phyloP scores from a whole-genome alignment of 2,113 vertebrate species.

The Labeo rohita region DNA sequence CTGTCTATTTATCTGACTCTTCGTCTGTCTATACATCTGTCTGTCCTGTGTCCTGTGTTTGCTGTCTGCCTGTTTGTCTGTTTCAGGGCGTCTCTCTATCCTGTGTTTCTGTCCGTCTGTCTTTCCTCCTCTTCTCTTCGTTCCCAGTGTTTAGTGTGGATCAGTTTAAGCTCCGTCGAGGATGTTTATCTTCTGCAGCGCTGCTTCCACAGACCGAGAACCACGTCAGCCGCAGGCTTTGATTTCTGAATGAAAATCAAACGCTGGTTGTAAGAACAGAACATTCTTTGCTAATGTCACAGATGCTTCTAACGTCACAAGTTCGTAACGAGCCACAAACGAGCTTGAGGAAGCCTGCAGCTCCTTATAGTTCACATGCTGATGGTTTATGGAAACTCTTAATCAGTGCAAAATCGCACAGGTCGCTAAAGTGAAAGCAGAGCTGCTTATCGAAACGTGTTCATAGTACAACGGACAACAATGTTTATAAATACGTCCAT shows the following conservation, averaged over 20 bases:
- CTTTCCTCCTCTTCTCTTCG: neutral
- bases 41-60: too few species aligned
- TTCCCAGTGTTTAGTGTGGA: neutral
- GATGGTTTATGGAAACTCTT: slow-evolving; percentile 49
- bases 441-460: neutral
- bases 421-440: neutral
- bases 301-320: slow-evolving; percentile 32
- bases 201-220: slow-evolving; percentile 47
- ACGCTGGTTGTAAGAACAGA: neutral
- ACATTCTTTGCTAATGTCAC: slow-evolving; percentile 34
- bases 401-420: neutral
- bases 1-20: too few species aligned
- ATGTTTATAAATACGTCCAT: slow-evolving; percentile 7
- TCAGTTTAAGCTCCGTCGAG: slow-evolving; percentile 35
- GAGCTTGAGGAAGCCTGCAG: slow-evolving; percentile 13
- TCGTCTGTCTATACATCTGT: too few species aligned
- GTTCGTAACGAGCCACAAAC: slow-evolving; percentile 43
- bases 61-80: neutral
- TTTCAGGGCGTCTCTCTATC: too few species aligned
- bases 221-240: neutral
- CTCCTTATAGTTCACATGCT: neutral
- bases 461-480: neutral
- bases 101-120: neutral
- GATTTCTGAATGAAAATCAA: slow-evolving; percentile 38
- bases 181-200: slow-evolving; percentile 41